These are phyloP conservation scores for Tyria jacobaeae DNA, from an alignment of 2,888 invertebrate genomes.

Conservation along the genomic window DNA sequence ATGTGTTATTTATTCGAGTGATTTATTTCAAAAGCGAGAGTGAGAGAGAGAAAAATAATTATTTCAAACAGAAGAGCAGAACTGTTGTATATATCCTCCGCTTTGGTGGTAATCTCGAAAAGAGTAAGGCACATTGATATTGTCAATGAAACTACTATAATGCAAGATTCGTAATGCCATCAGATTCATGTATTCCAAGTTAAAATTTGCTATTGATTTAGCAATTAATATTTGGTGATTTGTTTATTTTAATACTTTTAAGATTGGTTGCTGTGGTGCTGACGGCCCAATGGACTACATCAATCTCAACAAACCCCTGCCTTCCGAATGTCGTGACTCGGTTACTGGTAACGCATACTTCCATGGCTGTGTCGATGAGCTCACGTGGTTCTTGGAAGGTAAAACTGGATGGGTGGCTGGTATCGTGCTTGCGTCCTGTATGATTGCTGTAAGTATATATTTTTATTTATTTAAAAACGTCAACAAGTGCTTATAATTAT, in stretches of 20 bases:
- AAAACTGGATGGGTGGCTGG: conserved; percentile 94
- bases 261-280: conserved; percentile 97
- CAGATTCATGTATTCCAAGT: too few relatives aligned
- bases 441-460: conserved; percentile 89
- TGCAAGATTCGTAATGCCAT: too few relatives aligned
- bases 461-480: too few relatives aligned
- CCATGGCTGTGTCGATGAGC: conserved; percentile 94
- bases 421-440: conserved; percentile 90
- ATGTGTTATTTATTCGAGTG: too few relatives aligned
- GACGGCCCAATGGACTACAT: conserved; percentile 94
- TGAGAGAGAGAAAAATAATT: too few relatives aligned
- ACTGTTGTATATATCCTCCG: background rate
- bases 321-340: conserved; percentile 93
- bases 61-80: too few relatives aligned
- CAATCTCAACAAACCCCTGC: conserved; percentile 91
- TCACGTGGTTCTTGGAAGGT: conserved; percentile 95
- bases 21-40: too few relatives aligned
- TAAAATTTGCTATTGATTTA: background rate
- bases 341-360: conserved; percentile 96
- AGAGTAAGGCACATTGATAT: background rate
- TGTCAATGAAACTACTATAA: too few relatives aligned
- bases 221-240: background rate
- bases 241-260: conserved; percentile 7
- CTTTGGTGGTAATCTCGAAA: background rate
- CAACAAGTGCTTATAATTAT: too few relatives aligned